Conservation (phyloP, 2,888 invertebrate genomes). For the Agrilus biguttatus region DNA sequence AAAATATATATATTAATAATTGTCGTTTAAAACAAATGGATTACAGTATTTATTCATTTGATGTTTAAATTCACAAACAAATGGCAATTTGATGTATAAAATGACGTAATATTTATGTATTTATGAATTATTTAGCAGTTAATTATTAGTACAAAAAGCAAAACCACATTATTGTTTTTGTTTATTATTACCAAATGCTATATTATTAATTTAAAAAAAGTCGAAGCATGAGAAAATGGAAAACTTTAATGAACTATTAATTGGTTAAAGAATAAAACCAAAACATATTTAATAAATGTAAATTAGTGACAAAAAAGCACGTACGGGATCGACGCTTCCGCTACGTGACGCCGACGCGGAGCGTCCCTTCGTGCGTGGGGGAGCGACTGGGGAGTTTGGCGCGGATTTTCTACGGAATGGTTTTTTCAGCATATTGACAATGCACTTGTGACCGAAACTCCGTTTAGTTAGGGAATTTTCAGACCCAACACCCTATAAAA, state of each 20-base stretch:
- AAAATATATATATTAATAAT: too few relatives aligned
- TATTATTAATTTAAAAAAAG: too few relatives aligned
- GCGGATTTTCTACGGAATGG: slow-evolving; percentile 56
- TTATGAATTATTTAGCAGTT: not conserved
- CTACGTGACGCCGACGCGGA: slow-evolving; percentile 29
- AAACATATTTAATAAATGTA: not conserved
- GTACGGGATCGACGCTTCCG: slow-evolving; percentile 29
- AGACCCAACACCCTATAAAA: slow-evolving; percentile 34
- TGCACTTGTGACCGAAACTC: slow-evolving; percentile 40
- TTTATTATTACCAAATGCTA: too few relatives aligned
- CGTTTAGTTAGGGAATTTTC: slow-evolving; percentile 39
- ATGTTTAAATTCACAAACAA: too few relatives aligned
- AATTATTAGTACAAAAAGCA: not conserved
- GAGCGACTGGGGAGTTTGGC: slow-evolving; percentile 47
- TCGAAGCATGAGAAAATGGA: too few relatives aligned
- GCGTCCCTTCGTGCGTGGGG: slow-evolving; percentile 33
- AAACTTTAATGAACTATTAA: not conserved
- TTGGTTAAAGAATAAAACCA: not conserved
- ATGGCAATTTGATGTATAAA: too few relatives aligned
- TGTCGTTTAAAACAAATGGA: too few relatives aligned
- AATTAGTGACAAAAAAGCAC: slow-evolving; percentile 10
- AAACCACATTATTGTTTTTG: not conserved
- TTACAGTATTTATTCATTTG: too few relatives aligned
- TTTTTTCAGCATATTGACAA: slow-evolving; percentile 49
- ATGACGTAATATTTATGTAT: not conserved